A percentile compares a stretch with the other conserved stretches of the same genome.
Evolutionary conservation across 2,113 vertebrate genomes (phyloP).

Genomic region (Leptocoma aspasia): DNA sequence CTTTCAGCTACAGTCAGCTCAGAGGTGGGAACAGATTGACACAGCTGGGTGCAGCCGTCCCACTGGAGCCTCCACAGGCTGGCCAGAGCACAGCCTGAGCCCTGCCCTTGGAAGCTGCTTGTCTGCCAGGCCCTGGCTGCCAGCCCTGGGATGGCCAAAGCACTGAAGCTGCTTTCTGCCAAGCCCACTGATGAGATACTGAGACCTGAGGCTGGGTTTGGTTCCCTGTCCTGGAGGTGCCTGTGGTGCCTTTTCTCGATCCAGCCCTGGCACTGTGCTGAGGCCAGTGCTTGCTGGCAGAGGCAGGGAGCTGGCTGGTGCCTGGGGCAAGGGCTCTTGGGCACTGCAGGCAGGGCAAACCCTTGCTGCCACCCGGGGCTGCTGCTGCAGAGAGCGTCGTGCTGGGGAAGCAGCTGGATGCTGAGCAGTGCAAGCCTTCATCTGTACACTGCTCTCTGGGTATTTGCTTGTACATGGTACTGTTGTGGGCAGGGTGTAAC

Average conservation of each 20-base stretch:
- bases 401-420: not conserved
- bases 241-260: not conserved
- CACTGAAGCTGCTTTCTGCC: not conserved
- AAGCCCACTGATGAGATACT: rapidly evolving
- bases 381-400: not conserved
- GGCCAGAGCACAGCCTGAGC: not conserved
- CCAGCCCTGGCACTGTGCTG: not conserved
- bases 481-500: not conserved
- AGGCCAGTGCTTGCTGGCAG: not conserved
- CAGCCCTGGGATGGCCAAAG: not conserved
- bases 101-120: not conserved
- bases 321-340: not conserved
- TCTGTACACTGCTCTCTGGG: not conserved
- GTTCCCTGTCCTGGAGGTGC: not conserved
- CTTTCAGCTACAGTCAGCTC: slow-evolving; percentile 11
- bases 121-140: not conserved
- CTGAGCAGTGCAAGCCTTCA: not conserved
- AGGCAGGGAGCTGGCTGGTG: not conserved
- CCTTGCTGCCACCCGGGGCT: rapidly evolving
- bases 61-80: rapidly evolving
- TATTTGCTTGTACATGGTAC: not conserved
- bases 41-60: slow-evolving; percentile 16
- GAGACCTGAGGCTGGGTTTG: not conserved
- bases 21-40: slow-evolving; percentile 17
- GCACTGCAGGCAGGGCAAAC: not conserved